phyloP scores from a whole-genome alignment of 2,797 vertebrate genomes.

The Malurus splendens region DNA sequence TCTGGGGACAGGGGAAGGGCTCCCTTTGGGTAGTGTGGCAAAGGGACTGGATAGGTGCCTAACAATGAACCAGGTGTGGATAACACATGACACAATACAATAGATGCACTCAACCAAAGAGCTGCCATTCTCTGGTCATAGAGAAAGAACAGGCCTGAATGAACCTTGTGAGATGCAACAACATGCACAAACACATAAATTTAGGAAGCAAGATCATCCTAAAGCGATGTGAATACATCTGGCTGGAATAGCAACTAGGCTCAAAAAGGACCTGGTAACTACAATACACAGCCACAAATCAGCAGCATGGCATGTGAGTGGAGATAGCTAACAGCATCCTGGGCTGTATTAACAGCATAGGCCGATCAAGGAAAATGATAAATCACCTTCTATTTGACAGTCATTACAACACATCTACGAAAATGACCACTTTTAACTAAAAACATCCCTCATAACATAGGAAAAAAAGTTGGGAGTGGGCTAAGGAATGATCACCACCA shows the following conservation, averaged over 20 bases:
- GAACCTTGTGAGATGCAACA: neutral
- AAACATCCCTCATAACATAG: accelerated
- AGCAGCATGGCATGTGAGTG: neutral
- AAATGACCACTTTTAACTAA: neutral
- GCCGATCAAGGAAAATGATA: neutral
- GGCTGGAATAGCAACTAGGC: neutral
- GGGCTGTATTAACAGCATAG: neutral
- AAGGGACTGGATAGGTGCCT: neutral
- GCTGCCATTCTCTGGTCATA: neutral
- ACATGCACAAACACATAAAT: neutral
- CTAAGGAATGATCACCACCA: neutral
- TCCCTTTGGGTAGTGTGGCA: neutral
- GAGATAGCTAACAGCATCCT: neutral
- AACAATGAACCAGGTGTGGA: neutral
- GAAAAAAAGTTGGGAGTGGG: neutral
- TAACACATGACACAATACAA: neutral
- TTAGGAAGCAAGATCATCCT: neutral
- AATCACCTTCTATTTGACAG: neutral
- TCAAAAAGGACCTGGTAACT: neutral
- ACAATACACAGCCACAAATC: neutral
- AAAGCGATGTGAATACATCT: neutral
- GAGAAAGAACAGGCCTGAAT: neutral
- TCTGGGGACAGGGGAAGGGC: neutral
- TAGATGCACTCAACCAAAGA: neutral
- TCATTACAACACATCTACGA: neutral